Evolutionary conservation across 2,797 vertebrate genomes (phyloP).

Genomic region (Lophotriccus pileatus): DNA sequence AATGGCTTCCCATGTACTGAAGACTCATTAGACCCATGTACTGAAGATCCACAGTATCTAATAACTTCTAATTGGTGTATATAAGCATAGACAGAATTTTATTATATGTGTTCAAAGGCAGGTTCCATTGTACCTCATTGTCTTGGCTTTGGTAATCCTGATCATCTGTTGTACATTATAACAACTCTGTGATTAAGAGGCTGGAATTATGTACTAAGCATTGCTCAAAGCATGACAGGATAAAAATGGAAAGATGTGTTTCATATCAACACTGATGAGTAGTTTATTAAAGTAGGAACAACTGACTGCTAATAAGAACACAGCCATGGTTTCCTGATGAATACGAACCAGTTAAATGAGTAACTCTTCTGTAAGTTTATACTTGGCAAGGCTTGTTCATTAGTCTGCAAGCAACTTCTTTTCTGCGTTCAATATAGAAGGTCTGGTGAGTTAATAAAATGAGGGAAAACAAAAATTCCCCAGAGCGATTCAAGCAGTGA

Average conservation of each 20-base stretch:
- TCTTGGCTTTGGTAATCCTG: neutral
- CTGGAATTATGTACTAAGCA: neutral
- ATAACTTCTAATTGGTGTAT: neutral
- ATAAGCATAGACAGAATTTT: neutral
- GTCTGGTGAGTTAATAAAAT: slow-evolving; percentile 10
- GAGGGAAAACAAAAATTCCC: slow-evolving; percentile 14
- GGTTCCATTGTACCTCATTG: neutral
- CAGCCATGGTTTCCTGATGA: neutral
- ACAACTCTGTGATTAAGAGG: neutral
- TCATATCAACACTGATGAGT: slow-evolving; percentile 34
- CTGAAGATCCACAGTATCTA: neutral
- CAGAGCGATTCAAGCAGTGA: neutral
- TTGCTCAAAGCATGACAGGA: slow-evolving; percentile 7
- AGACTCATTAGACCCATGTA: neutral
- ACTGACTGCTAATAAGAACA: slow-evolving; percentile 9
- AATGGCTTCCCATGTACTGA: neutral
- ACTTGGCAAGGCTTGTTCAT: slow-evolving; percentile 34
- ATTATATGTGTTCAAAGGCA: neutral
- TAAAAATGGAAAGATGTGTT: slow-evolving; percentile 38
- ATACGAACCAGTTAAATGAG: slow-evolving; percentile 29
- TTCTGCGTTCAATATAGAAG: neutral
- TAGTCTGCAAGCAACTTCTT: slow-evolving; percentile 4
- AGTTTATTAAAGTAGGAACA: slow-evolving; percentile 39
- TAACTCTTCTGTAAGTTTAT: slow-evolving; percentile 25
- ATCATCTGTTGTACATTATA: neutral